Base-by-base conservation (phyloP, 2,888 invertebrate species). In the Vanessa cardui region DNA sequence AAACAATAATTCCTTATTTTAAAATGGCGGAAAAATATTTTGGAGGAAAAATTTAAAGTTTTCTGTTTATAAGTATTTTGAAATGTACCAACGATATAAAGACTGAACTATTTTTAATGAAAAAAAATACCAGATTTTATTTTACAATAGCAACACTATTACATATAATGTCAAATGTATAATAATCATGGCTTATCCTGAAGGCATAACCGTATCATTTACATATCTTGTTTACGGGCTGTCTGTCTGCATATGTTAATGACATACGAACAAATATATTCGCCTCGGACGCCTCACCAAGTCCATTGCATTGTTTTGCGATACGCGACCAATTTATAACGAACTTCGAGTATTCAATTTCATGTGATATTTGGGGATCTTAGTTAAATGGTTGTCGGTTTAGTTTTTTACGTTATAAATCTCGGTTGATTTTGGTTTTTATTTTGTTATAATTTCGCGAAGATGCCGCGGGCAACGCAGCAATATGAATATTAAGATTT, bases 361-460 rank as follows among this genome's bases (percentile, higher is more conserved):
- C 6, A 8, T 46, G 56, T 52, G 46, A 33, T 16, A 50, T 4
- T 9, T n/a, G 46, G 47, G 58, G 87, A 16, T 83, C 87, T 64
- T 16, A 47, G 31, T 71, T 75, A 64, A 73, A 58, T 82, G 86
- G 88, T 60, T 39, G 67, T 6, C 31, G 54, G 66, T 60, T 73
- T 73, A 68, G 64, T 75, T 85, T 87, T 88, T 89, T 87, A 81
- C 80, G 83, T 82, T 87, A 89, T 89, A 89, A 89, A 89, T 88
- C 84, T 78, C 77, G 76, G 78, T 72, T 72, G 77, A 70, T 82
- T 83, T 84, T 82, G 82, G 84, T 87, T 90, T 88, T 91, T 89
- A 87, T 90, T 90, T 90, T 86, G 88, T 88, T 88, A 89, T 90
- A 90, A 90, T 89, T 91, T 88, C 83, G 86, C 88, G 84, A 83